Evolutionary conservation across 2,888 invertebrate species (phyloP), one percentile per base, ranked within the genome.

Genomic region (Hypercompe scribonia): DNA sequence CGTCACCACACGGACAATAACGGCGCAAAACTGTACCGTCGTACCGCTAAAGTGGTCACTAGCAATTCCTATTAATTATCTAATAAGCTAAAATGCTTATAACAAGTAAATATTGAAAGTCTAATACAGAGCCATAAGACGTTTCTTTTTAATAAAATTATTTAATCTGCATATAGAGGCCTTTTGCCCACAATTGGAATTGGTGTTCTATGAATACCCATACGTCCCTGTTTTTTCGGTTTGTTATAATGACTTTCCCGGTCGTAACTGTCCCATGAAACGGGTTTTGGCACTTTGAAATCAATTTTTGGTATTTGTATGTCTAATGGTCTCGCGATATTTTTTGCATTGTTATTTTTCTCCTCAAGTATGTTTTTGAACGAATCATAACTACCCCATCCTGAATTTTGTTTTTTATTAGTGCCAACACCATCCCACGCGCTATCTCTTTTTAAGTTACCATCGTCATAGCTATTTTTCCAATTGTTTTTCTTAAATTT

Each of bases 301-400:
- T 28, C 36, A 7, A 28, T 2, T 24, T 24, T 61, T 13, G 39
- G 61, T 28, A 31, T 31, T 42, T 3, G 31, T 3, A 31, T 31
- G 31, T 61, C 39, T 10, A 31, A 31, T 8, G 58, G 58, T 28
- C 54, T 50, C 0, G 18, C n/a, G 11, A 8, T 21, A 11, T 58
- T 28, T 31, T 13, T 31, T 2, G 24, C 39, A 5, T 31, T 13
- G 31, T 39, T 42, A 31, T 10, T 58, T 21, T 61, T 36, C 21
- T 39, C 61, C 15, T 69, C 69, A 61, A 61, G 28, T 42, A 68
- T 15, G n/a, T 69, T 69, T 61, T 69, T 69, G 21, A 61, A 69
- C 2, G 69, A 69, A 61, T 69, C 61, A 24, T 69, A 69, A 42
- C 39, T 69, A 13, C 69, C 69, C 69, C 69, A 69, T 42, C 39